phyloP scores from a whole-genome alignment of 2,113 vertebrate genomes.

The Oncorhynchus kisutch region DNA sequence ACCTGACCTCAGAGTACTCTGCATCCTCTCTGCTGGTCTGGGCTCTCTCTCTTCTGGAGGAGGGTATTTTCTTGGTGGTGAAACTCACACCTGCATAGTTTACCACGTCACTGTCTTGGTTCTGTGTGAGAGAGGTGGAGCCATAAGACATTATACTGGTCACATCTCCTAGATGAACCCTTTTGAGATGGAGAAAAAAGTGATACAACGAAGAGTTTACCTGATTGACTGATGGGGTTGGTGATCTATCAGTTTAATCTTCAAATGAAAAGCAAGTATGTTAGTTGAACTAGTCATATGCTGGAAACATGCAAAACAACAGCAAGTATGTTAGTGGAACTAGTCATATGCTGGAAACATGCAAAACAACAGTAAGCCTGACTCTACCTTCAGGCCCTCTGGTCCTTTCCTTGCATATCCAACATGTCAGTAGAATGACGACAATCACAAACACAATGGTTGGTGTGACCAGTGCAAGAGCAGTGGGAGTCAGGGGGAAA shows the following conservation, averaged over 20 bases:
- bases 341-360: not conserved
- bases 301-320: too few species aligned
- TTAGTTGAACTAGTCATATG: too few species aligned
- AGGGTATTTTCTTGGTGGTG: not conserved
- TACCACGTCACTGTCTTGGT: not conserved
- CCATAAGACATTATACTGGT: not conserved
- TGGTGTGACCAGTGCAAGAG: not conserved
- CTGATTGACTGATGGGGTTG: not conserved
- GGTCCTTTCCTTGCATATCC: not conserved
- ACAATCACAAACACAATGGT: not conserved
- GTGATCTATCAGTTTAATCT: not conserved
- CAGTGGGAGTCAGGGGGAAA: not conserved
- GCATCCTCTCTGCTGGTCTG: not conserved
- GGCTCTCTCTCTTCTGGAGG: not conserved
- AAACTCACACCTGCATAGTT: constrained; percentile 11
- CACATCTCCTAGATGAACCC: not conserved
- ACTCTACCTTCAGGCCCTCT: not conserved
- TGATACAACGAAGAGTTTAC: not conserved
- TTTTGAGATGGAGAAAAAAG: not conserved
- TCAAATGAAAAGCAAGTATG: not conserved
- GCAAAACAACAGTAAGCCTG: not conserved
- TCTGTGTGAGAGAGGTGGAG: not conserved
- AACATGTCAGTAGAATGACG: not conserved
- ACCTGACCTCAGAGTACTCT: not conserved
- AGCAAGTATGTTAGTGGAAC: not conserved